A percentile compares a stretch with the other conserved stretches of the same genome.
phyloP scores from a whole-genome alignment of 2,888 invertebrate species.

The Buathra laborator region DNA sequence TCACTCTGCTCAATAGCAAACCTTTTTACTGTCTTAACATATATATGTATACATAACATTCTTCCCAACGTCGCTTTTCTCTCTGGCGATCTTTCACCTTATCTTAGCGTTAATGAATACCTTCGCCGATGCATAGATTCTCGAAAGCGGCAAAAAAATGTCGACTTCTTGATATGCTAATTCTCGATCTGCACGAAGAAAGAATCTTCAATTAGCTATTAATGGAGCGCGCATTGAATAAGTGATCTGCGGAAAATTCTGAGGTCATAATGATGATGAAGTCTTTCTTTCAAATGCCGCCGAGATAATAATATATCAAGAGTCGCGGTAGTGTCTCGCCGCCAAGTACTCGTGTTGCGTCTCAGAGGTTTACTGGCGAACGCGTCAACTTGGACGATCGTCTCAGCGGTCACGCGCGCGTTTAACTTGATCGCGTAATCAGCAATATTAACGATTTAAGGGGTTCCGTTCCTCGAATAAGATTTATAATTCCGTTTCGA shows the following conservation, averaged over 20 bases:
- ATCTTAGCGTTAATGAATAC: constrained; percentile 76
- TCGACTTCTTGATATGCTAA: constrained; percentile 58
- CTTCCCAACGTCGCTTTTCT: constrained; percentile 42
- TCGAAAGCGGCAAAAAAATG: constrained; percentile 19
- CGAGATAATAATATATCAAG: neutral
- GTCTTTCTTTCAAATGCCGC: constrained; percentile 9
- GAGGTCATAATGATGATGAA: constrained; percentile 10
- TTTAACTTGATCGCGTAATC: no score
- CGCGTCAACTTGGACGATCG: no score
- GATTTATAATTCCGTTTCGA: no score
- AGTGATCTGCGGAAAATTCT: constrained; percentile 31
- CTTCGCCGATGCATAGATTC: constrained; percentile 46
- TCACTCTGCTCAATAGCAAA: constrained; percentile 55
- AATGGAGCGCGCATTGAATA: constrained; percentile 33
- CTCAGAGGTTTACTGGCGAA: no score
- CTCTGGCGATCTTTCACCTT: constrained; percentile 53
- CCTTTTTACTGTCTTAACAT: constrained; percentile 28
- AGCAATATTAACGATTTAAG: no score
- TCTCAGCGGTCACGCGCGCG: no score
- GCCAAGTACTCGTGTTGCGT: no score
- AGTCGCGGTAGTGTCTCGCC: no score
- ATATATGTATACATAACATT: neutral
- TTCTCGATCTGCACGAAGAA: constrained; percentile 45
- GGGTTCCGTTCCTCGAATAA: no score
- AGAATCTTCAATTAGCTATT: constrained; percentile 49